These are phyloP conservation scores for Agapornis canus DNA, from an alignment of 2,797 vertebrate genomes.

Conservation along the genomic window DNA sequence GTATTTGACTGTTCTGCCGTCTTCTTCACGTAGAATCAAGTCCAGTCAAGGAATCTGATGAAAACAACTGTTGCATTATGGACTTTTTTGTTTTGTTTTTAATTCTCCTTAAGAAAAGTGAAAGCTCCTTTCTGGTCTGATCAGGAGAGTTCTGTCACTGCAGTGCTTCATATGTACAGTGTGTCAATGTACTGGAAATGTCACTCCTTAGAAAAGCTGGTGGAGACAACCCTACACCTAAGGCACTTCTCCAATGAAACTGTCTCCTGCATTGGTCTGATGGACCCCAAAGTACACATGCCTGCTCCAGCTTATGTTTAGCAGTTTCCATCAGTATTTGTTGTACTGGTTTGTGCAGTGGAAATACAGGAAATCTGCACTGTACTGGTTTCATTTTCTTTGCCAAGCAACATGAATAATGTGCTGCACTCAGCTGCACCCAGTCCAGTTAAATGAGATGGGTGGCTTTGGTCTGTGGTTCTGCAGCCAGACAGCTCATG, in stretches of 20 bases:
- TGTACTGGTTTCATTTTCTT: neutral
- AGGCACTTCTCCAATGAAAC: no score
- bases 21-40: neutral
- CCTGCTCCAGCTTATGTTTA: neutral
- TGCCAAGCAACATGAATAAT: neutral
- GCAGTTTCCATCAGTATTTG: neutral
- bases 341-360: neutral
- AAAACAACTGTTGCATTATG: neutral
- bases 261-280: neutral
- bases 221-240: fast-evolving
- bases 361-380: neutral
- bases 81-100: no score
- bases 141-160: neutral
- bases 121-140: neutral
- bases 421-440: neutral
- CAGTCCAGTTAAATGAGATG: fast-evolving
- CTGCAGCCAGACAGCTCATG: neutral
- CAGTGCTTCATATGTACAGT: neutral
- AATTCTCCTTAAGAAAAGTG: neutral
- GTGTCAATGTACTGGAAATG: neutral
- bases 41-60: neutral
- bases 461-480: neutral
- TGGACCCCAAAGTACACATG: neutral
- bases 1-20: neutral
- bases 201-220: neutral